These are phyloP conservation scores for Oryzaephilus surinamensis DNA, from an alignment of 1,140 invertebrate genomes.

Conservation along the genomic window DNA sequence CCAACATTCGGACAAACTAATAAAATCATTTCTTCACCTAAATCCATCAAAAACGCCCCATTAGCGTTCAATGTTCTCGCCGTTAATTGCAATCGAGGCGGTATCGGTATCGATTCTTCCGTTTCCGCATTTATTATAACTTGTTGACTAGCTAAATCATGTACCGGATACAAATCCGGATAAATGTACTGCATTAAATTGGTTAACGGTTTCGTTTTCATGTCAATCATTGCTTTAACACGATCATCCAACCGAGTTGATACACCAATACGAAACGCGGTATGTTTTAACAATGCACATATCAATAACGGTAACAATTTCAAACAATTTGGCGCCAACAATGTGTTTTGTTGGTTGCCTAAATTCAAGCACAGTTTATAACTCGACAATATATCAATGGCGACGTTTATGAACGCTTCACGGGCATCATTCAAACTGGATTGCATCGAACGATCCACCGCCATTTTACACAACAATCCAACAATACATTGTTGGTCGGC, in stretches of 20 bases:
- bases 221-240: constrained; percentile 84
- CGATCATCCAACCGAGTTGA: constrained; percentile 88
- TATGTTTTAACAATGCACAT: constrained; percentile 82
- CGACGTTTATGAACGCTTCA: constrained; percentile 93
- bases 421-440: constrained; percentile 83
- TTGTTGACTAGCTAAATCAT: constrained; percentile 55
- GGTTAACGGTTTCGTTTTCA: constrained; percentile 78
- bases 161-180: constrained; percentile 88
- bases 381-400: constrained; percentile 78
- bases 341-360: constrained; percentile 44
- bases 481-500: constrained; percentile 96
- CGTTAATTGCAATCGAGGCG: constrained; percentile 55
- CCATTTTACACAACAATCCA: constrained; percentile 91
- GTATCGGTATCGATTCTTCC: constrained; percentile 44
- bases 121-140: constrained; percentile 46
- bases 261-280: constrained; percentile 76
- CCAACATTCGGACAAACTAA: constrained; percentile 78
- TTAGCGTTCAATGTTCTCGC: constrained; percentile 67
- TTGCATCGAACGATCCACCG: constrained; percentile 81
- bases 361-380: constrained; percentile 64
- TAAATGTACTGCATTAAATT: constrained; percentile 80
- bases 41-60: constrained; percentile 88
- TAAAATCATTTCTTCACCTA: constrained; percentile 71
- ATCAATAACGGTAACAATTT: constrained; percentile 82
- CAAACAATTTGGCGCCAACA: constrained; percentile 64